Evolutionary conservation across 2,113 vertebrate species (phyloP), one percentile per base, ranked within the genome.

Genomic region (Sinosuthora webbiana): DNA sequence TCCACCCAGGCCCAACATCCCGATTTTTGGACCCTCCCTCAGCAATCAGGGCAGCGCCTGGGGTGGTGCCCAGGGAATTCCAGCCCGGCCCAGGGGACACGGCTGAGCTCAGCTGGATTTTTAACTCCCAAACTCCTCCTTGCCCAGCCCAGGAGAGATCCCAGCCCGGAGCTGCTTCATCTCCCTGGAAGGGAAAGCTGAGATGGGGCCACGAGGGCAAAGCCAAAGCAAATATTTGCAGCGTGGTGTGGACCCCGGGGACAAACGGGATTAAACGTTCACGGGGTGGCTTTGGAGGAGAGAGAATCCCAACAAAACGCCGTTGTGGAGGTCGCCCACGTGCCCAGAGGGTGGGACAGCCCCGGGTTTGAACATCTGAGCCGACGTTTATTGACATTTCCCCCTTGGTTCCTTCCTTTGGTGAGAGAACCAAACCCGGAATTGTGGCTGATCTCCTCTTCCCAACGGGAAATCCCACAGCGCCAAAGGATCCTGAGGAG

Each of bases 201-300:
- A 7, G 7, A 39, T 10, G 12, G 20, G 20, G 33, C 57, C 68
- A 33, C 4, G 30, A 65, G 35, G 76, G 65, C 18, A 60, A 64
- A 76, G 17, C 87, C 83, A 88, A 68, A 87, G 69, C 35, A 77
- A 96, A 74, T 31, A 74, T 41, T 59, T 24, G 70, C 80, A 30
- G 3, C 1, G 7, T 20, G 44, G 42, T 41, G 73, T 0, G 21
- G 77, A 75, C 53, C 30, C 13, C 30, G 6, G 6, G 57, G 74
- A 69, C 41, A 60, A 81, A 50, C 0, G 6, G 15, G 27, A 71
- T 93, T 33, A 44, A 45, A 90, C 3, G 12, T 27, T 62, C 79
- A 10, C 30, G 27, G 18, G 10, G 60, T 15, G 25, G 42, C 37
- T 23, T 39, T 59, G 45, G 2, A 7, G n/a, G 17, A 11, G 2